Base-by-base conservation (phyloP, 2,888 invertebrate genomes). In the Metopia argyrocephala region DNA sequence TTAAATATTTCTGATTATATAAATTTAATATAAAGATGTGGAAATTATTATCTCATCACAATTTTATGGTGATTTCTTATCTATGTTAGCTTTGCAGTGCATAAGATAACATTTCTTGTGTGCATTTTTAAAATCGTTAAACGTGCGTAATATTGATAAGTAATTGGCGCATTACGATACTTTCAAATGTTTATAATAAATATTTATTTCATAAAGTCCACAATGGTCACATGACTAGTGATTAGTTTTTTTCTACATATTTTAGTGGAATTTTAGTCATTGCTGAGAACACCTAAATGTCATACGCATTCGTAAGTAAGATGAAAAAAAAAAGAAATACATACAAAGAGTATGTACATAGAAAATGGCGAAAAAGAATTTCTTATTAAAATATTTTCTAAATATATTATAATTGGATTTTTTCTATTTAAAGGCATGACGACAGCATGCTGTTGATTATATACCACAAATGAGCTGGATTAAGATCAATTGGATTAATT, bases 221-320 rank as follows among this genome's bases (percentile, higher is more conserved):
- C n/a, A 28, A n/a, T 45, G 46, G n/a, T 38, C 27, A 28, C 57
- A 56, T 59, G 48, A 25, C 15, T 2, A 27, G n/a, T 12, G 7
- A 31, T 9, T 12, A 31, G 27, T 56, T 27, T 27, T 20, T 46
- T 48, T 27, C 25, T 61, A 1, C 20, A 12, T 50, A n/a, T n/a
- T n/a, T n/a, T n/a, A n/a, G n/a, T n/a, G n/a, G n/a, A n/a, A 28
- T 64, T 65, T 65, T 65, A 38, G 54, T n/a, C 54, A 54, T 38
- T 52, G 52, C n/a, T n/a, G n/a, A 9, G 12, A 54, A 66, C 31
- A 54, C 28, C 66, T n/a, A n/a, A n/a, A 25, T 31, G 66, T 70
- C 61, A 12, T 7, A 61, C 6, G 50, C 50, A 61, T 70, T 61
- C 46, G 12, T 25, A 9, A n/a, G n/a, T n/a, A n/a, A n/a, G n/a